phyloP scores from a whole-genome alignment of 2,888 invertebrate genomes.

The Monopis laevigella region DNA sequence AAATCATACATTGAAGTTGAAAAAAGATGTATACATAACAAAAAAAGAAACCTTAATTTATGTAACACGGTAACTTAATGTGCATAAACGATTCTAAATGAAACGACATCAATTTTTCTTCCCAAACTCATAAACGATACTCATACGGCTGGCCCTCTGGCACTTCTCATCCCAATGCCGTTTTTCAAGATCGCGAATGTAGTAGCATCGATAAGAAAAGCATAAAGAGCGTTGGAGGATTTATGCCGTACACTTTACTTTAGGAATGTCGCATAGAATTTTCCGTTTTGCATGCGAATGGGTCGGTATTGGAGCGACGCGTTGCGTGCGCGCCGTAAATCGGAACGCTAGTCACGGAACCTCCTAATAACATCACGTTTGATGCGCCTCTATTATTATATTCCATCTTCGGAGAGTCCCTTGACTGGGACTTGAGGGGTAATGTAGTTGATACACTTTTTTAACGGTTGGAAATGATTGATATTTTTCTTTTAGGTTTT shows the following conservation, averaged over 20 bases:
- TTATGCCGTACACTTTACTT: slow-evolving; percentile 31
- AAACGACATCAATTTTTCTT: too few species aligned
- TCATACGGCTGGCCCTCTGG: slow-evolving; percentile 1
- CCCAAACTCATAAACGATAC: too few species aligned
- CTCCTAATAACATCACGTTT: slow-evolving; percentile 67
- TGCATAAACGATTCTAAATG: too few species aligned
- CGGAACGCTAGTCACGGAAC: slow-evolving; percentile 53
- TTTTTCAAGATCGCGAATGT: slow-evolving; percentile 10
- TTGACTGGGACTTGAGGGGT: slow-evolving; percentile 44
- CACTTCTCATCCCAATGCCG: slow-evolving; percentile 4
- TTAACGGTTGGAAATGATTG: too few species aligned
- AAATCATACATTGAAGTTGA: too few species aligned
- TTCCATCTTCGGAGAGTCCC: slow-evolving; percentile 61
- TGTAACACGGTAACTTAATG: too few species aligned
- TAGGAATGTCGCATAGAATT: slow-evolving; percentile 33
- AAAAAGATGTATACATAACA: too few species aligned
- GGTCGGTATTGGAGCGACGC: slow-evolving; percentile 32
- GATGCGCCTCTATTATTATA: slow-evolving; percentile 67
- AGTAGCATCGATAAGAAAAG: slow-evolving; percentile 9
- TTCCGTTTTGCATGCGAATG: slow-evolving; percentile 56
- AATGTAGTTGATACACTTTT: slow-evolving; percentile 34
- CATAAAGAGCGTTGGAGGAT: slow-evolving; percentile 26
- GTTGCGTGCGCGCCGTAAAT: slow-evolving; percentile 40
- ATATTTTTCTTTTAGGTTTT: too few species aligned
- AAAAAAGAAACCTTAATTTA: too few species aligned